Base-by-base conservation (phyloP, 2,797 vertebrate genomes). In the Gymnocypris eckloni region DNA sequence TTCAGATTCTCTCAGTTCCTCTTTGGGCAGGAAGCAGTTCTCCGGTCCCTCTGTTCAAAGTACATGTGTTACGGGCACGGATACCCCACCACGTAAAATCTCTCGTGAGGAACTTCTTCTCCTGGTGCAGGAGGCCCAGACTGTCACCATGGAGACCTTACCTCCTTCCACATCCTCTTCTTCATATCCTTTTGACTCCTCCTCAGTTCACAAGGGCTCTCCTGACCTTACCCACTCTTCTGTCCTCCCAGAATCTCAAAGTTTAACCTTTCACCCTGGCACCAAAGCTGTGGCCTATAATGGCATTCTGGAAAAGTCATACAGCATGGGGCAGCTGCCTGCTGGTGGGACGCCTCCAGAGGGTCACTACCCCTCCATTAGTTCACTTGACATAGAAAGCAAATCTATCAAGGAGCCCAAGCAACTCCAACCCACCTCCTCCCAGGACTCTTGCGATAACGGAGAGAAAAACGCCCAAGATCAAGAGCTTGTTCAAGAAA, bases 401-500 rank as follows among this genome's bases (percentile, higher is more conserved):
- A 97, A 96, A 90, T 82, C 95, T 71, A 94, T 92, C 64, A 96
- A 95, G 83, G 97, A 98, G 83, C 91, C 95, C 87, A 96, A 97
- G 93, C 87, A 87, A 28, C 95, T 97, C 88, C 96, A 95, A 92
- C 96, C 96, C 93, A 93, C 96, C 91, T 96, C 96, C 90, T 96
- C 97, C 81, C 97, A 97, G 91, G 97, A 99, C 94, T 96, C 97
- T 81, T 96, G 93, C 88, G 97, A 98, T 88, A 98, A 98, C 5
- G 96, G 97, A 41, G 97, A 99, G 93, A 98, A 97, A 99, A 98
- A 95, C 98, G 98, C 94, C 97, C 7, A 99, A 99, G 96, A 96
- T 99, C 86, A 99, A 98, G 96, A 98, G 94, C 92, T 95, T 99
- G 93, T 98, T 99, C 93, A 99, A 97, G 94, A 99, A 99, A 95